Evolutionary conservation across 2,113 vertebrate genomes (phyloP).

Genomic region (Peromyscus californicus): DNA sequence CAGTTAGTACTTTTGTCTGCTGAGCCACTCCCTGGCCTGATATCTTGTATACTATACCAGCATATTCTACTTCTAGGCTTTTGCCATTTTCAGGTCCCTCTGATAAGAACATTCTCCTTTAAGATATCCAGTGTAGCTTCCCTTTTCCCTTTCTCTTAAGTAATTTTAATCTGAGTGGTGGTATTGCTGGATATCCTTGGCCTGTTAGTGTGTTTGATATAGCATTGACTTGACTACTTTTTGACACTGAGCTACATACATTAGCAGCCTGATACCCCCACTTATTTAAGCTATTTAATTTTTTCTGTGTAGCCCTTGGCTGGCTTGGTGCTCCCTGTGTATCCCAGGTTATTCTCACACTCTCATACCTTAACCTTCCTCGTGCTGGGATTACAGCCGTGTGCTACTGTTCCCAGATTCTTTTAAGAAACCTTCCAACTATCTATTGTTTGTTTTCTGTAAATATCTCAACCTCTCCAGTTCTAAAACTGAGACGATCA

Average conservation of each 20-base stretch:
- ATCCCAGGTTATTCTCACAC: background rate
- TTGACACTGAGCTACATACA: background rate
- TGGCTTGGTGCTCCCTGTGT: background rate
- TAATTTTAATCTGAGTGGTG: background rate
- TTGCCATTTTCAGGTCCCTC: slow-evolving; percentile 53
- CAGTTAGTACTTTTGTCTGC: background rate
- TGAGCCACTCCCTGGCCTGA: background rate
- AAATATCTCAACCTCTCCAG: background rate
- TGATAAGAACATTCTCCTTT: slow-evolving; percentile 5
- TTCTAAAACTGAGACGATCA: background rate
- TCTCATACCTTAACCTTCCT: background rate
- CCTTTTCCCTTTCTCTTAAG: background rate
- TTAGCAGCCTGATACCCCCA: background rate
- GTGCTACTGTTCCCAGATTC: background rate
- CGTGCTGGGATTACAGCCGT: background rate
- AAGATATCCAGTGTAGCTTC: background rate
- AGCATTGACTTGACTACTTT: background rate
- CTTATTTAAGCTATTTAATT: background rate
- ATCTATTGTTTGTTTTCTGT: background rate
- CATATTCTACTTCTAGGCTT: slow-evolving; percentile 9
- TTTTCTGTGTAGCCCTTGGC: background rate
- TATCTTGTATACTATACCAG: background rate
- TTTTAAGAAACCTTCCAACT: background rate
- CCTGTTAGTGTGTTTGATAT: background rate
- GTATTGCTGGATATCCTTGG: background rate